Evolutionary conservation across 2,113 vertebrate species (phyloP), one percentile per base, ranked within the genome.

Genomic region (Otolemur garnettii): DNA sequence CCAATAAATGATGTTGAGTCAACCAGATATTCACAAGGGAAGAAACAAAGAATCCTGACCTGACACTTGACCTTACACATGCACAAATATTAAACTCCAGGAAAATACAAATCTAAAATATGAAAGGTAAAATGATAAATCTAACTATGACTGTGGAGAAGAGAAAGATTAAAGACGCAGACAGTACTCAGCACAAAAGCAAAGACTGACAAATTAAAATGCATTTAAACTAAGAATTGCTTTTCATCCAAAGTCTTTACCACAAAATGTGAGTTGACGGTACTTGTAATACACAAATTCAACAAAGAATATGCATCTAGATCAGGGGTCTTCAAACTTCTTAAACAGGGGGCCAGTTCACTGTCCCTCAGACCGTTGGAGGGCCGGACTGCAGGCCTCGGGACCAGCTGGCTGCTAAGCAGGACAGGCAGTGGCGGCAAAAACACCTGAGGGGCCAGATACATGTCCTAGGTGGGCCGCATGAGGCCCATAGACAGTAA

Each of bases 161-260:
- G 71, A n/a, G 69, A 93, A 72, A 86, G 18, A 92, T 60, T 89
- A 85, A 80, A 94, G n/a, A 71, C 60, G 68, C 11, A 93, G 33
- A 85, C 89, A 93, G 72, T 24, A 92, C 13, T 85, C 55, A 79
- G 0, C 79, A 79, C 13, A 81, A 74, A 93, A n/a, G 35, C 77
- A 89, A 96, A 93, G 53, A 85, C 19, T 75, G 24, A 85, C 75
- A 60, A 80, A 75, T 38, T 92, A 75, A 92, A 95, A 60, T 66
- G 12, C 33, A 72, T 35, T 38, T 94, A 80, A 94, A 86, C 81
- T 92, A 86, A 90, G 42, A 90, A 86, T 68, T 81, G 78, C 28
- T 87, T 78, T 72, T 90, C 22, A 87, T 92, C 45, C 42, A 59
- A 84, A 92, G 18, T 92, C 60, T 94, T 83, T 8, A 42, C 30